Percentiles rank a stretch among this genome's conserved stretches.
These are phyloP conservation scores for Petrosia ficiformis DNA, from an alignment of 37 sponge, comb jelly and placozoan genomes.

Conservation along the genomic window DNA sequence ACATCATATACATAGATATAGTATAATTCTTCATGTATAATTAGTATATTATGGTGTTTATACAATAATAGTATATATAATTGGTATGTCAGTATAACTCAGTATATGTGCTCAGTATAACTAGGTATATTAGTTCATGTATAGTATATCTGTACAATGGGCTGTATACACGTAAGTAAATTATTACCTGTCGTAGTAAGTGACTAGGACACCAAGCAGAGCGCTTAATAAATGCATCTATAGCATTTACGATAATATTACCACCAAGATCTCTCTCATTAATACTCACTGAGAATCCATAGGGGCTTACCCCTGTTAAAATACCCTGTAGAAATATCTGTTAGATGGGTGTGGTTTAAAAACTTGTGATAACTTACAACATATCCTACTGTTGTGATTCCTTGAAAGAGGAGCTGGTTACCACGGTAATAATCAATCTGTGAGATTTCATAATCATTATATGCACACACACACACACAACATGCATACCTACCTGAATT, in stretches of 20 bases:
- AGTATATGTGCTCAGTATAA: no score
- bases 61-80: slow-evolving; percentile 6
- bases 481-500: slow-evolving; percentile 47
- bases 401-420: slow-evolving; percentile 40
- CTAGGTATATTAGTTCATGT: no score
- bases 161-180: neutral
- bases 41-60: neutral
- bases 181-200: slow-evolving; percentile 45
- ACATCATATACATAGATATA: neutral
- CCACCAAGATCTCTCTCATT: slow-evolving; percentile 69
- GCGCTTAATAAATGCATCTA: slow-evolving; percentile 34
- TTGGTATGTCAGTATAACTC: no score
- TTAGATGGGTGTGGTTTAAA: neutral
- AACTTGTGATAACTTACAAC: slow-evolving; percentile 33
- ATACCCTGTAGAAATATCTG: slow-evolving; percentile 34
- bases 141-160: neutral
- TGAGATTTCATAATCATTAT: neutral
- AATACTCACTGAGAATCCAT: slow-evolving; percentile 53
- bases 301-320: slow-evolving; percentile 39
- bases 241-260: slow-evolving; percentile 16
- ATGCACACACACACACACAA: no score
- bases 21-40: neutral
- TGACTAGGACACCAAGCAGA: slow-evolving; percentile 45
- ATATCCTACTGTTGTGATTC: slow-evolving; percentile 45
- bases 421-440: slow-evolving; percentile 42